Base-by-base conservation (phyloP, 2,888 invertebrate genomes). In the Lithophane semibrunnea region DNA sequence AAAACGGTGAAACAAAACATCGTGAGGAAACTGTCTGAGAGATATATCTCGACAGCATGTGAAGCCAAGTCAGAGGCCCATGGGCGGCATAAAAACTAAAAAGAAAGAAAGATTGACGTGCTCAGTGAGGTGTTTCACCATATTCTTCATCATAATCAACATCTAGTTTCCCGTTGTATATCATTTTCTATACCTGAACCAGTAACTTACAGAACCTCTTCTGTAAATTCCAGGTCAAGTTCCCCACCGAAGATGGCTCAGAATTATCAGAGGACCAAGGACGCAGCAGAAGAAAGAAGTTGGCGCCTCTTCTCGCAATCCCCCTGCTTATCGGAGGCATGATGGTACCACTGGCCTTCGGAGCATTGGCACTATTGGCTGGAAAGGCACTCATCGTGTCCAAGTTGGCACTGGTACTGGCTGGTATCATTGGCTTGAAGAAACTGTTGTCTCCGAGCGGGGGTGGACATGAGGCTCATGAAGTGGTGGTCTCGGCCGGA, bases 381-480 rank as follows among this genome's bases (percentile, higher is more conserved):
- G 98, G 98, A 87, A 99, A 99, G 94, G 98, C 98, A 63, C 94
- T 98, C 84, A 98, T 98, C 88, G 98, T 98, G 68, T 98, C 98
- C 85, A 98, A 98, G 92, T 94, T 98, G 87, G 98, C 98, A 0
- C 94, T 98, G 73, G 98, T 98, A 0, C 95, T 98, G 70, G 98
- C 98, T 79, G 98, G 98, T 86, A 98, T 98, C 89, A 98, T 98
- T 87, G 98, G 98, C 5, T 96, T 99, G 93, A 98, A 98, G 97
- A 98, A 98, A 90, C 97, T 99, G 52, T 96, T 98, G 66, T 97
- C 98, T 42, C 97, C 98, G 4, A 97, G 97, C 54, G 97, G 97
- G 10, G 97, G 97, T 77, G 97, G 97, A 16, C 97, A 98, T 77
- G 97, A 97, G 73, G 97, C 97, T 24, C 98, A 98, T 89, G 98